Percentiles rank a stretch among this genome's conserved stretches.
Conservation (phyloP, 1,140 invertebrate genomes). For the Cotesia vestalis region DNA sequence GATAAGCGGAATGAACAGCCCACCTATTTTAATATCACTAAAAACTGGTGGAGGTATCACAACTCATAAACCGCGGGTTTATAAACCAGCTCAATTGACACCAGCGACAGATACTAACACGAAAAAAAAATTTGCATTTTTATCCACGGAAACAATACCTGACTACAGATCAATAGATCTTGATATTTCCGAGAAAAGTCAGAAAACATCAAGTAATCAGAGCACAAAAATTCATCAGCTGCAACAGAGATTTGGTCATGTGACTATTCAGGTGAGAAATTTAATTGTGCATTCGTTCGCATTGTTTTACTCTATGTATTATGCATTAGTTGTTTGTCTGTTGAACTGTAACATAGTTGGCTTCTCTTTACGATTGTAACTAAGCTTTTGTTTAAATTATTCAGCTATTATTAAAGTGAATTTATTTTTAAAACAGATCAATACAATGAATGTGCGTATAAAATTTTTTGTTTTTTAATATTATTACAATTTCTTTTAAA, state of each 20-base stretch:
- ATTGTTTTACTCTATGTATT: not conserved
- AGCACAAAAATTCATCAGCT: constrained; percentile 80
- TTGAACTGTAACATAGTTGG: constrained; percentile 17
- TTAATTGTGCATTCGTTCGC: not conserved
- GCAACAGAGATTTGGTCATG: constrained; percentile 76
- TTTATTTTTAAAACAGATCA: not conserved
- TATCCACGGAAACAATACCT: constrained; percentile 82
- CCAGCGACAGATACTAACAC: constrained; percentile 76
- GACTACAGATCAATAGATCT: constrained; percentile 80
- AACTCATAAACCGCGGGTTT: constrained; percentile 76
- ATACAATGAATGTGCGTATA: not conserved
- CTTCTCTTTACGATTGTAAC: constrained; percentile 7
- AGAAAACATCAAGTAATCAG: constrained; percentile 79
- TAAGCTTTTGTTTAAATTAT: not conserved
- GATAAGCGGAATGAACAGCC: constrained; percentile 83
- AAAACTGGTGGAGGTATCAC: constrained; percentile 78
- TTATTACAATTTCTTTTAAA: not conserved
- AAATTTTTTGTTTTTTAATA: not conserved
- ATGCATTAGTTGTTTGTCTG: not conserved
- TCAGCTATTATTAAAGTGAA: not conserved
- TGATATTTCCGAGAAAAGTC: constrained; percentile 72
- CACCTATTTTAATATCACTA: constrained; percentile 85
- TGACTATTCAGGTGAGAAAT: constrained; percentile 57
- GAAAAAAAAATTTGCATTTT: constrained; percentile 84
- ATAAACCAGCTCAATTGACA: constrained; percentile 65